These are phyloP conservation scores for Cygnus buccinator DNA, from an alignment of 2,113 vertebrate species.

Conservation along the genomic window DNA sequence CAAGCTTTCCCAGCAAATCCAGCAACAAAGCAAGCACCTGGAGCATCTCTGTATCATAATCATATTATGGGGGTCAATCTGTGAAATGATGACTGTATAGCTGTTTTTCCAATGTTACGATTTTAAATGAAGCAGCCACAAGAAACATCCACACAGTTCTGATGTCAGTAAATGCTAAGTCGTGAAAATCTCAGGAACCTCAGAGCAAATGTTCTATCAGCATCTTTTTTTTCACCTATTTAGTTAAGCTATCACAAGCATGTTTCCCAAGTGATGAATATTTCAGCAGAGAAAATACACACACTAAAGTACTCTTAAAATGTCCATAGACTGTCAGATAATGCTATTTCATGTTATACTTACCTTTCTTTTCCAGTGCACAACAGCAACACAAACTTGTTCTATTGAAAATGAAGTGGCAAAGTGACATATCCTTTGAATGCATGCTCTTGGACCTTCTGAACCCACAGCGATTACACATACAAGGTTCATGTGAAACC, in stretches of 20 bases:
- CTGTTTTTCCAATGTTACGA: neutral
- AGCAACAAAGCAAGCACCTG: neutral
- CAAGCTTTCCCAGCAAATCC: neutral
- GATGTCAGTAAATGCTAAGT: neutral
- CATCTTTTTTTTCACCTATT: neutral
- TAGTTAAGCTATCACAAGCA: neutral
- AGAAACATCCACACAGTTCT: neutral
- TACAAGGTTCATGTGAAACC: neutral
- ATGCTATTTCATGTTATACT: neutral
- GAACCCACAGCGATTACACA: neutral
- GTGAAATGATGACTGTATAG: neutral
- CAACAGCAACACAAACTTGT: neutral
- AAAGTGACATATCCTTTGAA: neutral
- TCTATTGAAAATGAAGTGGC: neutral
- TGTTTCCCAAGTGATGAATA: neutral
- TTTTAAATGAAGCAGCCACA: neutral
- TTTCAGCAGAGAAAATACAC: neutral
- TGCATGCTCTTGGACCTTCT: neutral
- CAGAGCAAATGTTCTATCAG: neutral
- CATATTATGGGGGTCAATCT: neutral
- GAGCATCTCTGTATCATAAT: neutral
- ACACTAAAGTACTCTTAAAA: neutral
- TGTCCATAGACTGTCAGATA: neutral
- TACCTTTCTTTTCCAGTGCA: neutral
- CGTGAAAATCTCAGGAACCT: neutral